These are phyloP conservation scores for Temnothorax curvispinosus DNA, from an alignment of 1,140 invertebrate genomes.

Conservation along the genomic window DNA sequence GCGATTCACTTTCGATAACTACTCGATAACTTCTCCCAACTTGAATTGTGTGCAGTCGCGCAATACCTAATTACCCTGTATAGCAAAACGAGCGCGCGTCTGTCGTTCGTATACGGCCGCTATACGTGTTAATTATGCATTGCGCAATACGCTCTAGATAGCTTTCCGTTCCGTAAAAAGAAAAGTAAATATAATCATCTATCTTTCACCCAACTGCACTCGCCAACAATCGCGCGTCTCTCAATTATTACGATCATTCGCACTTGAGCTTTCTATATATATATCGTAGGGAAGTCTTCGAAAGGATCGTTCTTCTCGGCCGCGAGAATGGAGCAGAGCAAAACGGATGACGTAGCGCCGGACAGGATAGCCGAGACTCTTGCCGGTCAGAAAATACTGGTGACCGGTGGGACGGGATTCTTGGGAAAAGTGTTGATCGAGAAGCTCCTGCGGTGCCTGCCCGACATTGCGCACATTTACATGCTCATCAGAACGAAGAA, in stretches of 20 bases:
- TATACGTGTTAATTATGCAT: constrained; percentile 18
- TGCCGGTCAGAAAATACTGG: constrained; percentile 85
- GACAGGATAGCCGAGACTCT: constrained; percentile 83
- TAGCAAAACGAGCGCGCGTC: neutral
- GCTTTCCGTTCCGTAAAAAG: neutral
- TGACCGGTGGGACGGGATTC: constrained; percentile 89
- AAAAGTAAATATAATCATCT: neutral
- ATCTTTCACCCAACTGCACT: neutral
- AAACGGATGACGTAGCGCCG: constrained; percentile 74
- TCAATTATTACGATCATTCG: neutral
- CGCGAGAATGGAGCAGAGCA: constrained; percentile 30
- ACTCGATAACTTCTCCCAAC: too few relatives aligned
- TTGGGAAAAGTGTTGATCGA: constrained; percentile 91
- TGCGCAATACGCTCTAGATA: constrained; percentile 5
- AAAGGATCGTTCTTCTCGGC: neutral
- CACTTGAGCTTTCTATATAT: neutral
- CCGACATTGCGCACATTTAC: constrained; percentile 90
- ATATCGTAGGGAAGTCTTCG: neutral
- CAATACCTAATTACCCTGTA: constrained; percentile 13
- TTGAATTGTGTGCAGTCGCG: neutral
- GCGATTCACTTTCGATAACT: neutral
- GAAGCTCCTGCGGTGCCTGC: constrained; percentile 89
- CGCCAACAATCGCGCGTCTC: too few relatives aligned
- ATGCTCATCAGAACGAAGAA: constrained; percentile 93
- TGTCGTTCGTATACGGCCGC: neutral